Conservation (phyloP, 2,113 vertebrate genomes). For the Pogona vitticeps region DNA sequence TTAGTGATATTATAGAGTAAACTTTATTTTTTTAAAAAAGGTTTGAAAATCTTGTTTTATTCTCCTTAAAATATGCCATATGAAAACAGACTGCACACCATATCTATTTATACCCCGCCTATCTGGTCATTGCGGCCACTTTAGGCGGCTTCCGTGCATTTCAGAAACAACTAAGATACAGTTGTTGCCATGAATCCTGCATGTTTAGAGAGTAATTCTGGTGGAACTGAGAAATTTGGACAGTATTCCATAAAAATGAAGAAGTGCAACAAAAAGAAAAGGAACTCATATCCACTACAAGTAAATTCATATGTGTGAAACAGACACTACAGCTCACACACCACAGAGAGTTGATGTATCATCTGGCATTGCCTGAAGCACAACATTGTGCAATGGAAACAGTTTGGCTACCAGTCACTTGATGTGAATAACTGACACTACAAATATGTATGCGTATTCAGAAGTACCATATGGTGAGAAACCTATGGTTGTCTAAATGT, state of each 20-base stretch:
- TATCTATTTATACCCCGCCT: too few relatives aligned
- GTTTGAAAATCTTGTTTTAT: background rate
- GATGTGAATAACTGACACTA: background rate
- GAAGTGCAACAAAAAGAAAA: background rate
- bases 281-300: background rate
- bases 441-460: background rate
- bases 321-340: too few relatives aligned
- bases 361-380: background rate
- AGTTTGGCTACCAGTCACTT: background rate
- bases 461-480: too few relatives aligned
- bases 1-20: background rate
- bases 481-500: too few relatives aligned
- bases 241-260: background rate
- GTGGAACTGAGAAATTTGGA: background rate
- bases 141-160: too few relatives aligned
- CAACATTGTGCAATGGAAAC: background rate
- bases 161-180: background rate
- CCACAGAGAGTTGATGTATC: background rate
- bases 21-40: background rate
- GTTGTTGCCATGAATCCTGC: slow-evolving; percentile 2
- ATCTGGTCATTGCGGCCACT: too few relatives aligned
- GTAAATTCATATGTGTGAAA: background rate
- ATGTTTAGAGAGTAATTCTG: background rate
- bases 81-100: background rate
- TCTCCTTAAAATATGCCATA: background rate